A percentile compares a stretch with the other conserved stretches of the same genome.
Evolutionary conservation across 2,113 vertebrate species (phyloP).

Genomic region (Aphyosemion australe): DNA sequence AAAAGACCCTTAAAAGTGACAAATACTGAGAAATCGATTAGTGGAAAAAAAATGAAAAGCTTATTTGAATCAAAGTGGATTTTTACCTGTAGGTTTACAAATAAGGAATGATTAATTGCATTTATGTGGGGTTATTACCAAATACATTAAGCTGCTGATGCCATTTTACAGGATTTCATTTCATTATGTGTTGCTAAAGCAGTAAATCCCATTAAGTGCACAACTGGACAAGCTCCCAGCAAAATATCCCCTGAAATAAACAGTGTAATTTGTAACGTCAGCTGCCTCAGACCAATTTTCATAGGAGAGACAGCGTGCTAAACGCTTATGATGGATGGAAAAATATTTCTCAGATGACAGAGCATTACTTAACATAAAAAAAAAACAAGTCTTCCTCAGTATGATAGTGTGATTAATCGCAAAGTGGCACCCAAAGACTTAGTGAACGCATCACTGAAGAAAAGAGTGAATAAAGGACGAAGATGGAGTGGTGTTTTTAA

Average conservation of each 20-base stretch:
- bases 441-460: constrained; percentile 37
- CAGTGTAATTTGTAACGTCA: constrained; percentile 41
- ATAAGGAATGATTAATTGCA: background rate
- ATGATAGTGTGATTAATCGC: constrained; percentile 57
- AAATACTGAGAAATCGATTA: no score
- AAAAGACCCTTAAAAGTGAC: no score
- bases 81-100: background rate
- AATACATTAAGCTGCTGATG: background rate
- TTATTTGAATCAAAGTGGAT: background rate
- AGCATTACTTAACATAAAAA: constrained; percentile 53
- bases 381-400: background rate
- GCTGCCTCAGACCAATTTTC: constrained; percentile 31
- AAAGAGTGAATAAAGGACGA: constrained; percentile 22
- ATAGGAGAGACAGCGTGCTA: constrained; percentile 20
- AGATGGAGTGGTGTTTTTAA: constrained; percentile 5
- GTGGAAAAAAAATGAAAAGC: background rate
- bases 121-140: background rate
- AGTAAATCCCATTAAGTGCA: constrained; percentile 15
- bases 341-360: constrained; percentile 43
- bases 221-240: constrained; percentile 7
- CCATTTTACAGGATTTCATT: background rate
- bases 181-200: background rate
- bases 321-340: constrained; percentile 55
- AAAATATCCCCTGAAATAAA: constrained; percentile 35
- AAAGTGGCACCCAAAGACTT: constrained; percentile 27